Evolutionary conservation across 2,888 invertebrate genomes (phyloP), one percentile per base, ranked within the genome.

Genomic region (Ormia ochracea): DNA sequence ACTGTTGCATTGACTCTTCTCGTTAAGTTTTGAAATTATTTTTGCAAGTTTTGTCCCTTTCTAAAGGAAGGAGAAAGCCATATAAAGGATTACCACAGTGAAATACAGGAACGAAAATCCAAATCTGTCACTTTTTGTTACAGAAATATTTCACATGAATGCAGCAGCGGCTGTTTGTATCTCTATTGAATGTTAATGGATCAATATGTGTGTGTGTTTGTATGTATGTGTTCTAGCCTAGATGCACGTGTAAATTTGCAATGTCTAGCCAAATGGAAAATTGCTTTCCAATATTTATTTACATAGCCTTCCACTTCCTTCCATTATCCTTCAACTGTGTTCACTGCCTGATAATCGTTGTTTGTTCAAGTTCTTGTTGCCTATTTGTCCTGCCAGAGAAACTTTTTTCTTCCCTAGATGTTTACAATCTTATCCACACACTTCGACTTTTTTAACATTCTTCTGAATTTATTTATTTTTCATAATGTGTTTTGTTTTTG

Each of bases 201-300:
- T 17, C 1, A 5, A 7, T 19, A n/a, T 4, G 0, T 31, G 12
- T 21, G 12, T 21, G 19, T 48, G 23, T 0, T 3, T 26, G 26
- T 43, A 21, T 17, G 26, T 45, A 12, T 43, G 41, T 59, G 9
- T 23, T 1, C n/a, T 6, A 12, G 2, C 19, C 23, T 17, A 4
- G 28, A 26, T 58, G 52, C 63, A n/a, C 23, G 68, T 56, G 52
- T 61, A 21, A 72, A 36, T 43, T 61, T 65, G 61, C 23, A 21
- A 45, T 76, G 75, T 68, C 68, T 68, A 63, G 54, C 72, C 61
- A 80, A 73, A 73, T 68, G 80, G 78, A 80, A 80, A 76, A 76
- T 77, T 76, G 76, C 70, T 77, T 80, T 77, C 61, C 23, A 76
- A 48, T 48, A 70, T 56, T 63, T 76, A 76, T 76, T 75, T 80